Evolutionary conservation across 2,797 vertebrate species (phyloP), one percentile per base, ranked within the genome.

Genomic region (Eulemur albifrons): DNA sequence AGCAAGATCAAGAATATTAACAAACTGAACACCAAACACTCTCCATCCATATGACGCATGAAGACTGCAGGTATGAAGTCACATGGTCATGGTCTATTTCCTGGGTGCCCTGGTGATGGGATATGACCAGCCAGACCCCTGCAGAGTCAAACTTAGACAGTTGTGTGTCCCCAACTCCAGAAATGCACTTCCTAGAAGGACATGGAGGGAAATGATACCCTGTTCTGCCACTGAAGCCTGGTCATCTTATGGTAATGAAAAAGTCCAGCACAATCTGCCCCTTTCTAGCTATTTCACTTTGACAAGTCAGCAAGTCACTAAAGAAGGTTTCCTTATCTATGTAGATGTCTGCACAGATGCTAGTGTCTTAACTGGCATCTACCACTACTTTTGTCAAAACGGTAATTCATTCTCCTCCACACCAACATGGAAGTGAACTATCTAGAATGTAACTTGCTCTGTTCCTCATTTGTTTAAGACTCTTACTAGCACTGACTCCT

Each of bases 401-500:
- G 35, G 45, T 67, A 40, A 73, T 30, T 30, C 4, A 1, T 88
- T 77, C 70, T 92, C 30, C 79, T 77, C n/a, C 14, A 38, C 20
- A 61, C 23, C 17, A 25, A 27, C 27, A 79, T 43, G 45, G 35
- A 25, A 45, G 63, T 38, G 38, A 84, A 70, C 65, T 21, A 80
- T 73, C 86, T 48, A 72, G 72, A 89, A 59, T 7, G 6, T 57
- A 38, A 23, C 27, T 25, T 79, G 32, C 20, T 57, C 67, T 57
- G 54, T 48, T 84, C 85, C 25, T 76, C 45, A 72, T n/a, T 84
- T 70, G 63, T 25, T 84, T 21, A 72, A 89, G 72, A 85, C 63
- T 83, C 72, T 38, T 73, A 48, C 45, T 5, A 54, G 63, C 4
- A 2, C 57, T 75, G 13, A 21, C 25, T 65, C 21, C n/a, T 88